These are phyloP conservation scores for Cheilinus undulatus DNA, from an alignment of 2,113 vertebrate genomes.

Conservation along the genomic window DNA sequence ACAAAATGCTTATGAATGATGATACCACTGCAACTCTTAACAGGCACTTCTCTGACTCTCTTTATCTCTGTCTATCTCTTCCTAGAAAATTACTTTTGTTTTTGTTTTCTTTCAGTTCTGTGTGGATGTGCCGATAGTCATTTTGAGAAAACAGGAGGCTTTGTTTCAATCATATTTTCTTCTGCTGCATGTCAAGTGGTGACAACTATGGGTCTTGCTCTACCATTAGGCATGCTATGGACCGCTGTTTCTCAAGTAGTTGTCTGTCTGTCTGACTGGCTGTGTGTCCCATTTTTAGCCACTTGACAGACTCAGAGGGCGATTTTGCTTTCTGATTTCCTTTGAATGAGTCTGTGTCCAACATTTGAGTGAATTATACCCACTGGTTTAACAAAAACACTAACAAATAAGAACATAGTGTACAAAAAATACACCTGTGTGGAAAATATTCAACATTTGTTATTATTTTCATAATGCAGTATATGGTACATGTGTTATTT, in stretches of 20 bases:
- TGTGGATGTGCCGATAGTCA: conserved; percentile 72
- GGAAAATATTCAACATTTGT: conserved; percentile 3
- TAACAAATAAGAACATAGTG: background rate
- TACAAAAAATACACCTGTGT: background rate
- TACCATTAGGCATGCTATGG: conserved; percentile 81
- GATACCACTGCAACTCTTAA: conserved; percentile 80
- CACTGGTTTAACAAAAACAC: conserved; percentile 23
- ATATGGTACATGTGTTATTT: background rate
- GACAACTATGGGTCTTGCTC: conserved; percentile 79
- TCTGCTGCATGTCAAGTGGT: conserved; percentile 83
- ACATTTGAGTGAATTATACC: conserved; percentile 4
- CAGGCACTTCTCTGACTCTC: conserved; percentile 70
- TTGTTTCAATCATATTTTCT: conserved; percentile 67
- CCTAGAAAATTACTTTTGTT: conserved; percentile 53
- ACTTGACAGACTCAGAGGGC: conserved; percentile 52
- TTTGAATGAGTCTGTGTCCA: conserved; percentile 15
- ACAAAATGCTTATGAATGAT: conserved; percentile 81
- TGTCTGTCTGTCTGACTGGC: conserved; percentile 68
- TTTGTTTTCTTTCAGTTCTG: conserved; percentile 34
- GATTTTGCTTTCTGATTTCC: conserved; percentile 13
- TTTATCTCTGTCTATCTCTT: conserved; percentile 71
- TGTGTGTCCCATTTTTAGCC: conserved; percentile 71
- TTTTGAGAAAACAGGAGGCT: conserved; percentile 62
- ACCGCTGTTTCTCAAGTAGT: conserved; percentile 71
- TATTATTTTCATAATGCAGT: too few relatives aligned